These are phyloP conservation scores for Dicaeum eximium DNA, from an alignment of 2,113 vertebrate genomes.

Conservation along the genomic window DNA sequence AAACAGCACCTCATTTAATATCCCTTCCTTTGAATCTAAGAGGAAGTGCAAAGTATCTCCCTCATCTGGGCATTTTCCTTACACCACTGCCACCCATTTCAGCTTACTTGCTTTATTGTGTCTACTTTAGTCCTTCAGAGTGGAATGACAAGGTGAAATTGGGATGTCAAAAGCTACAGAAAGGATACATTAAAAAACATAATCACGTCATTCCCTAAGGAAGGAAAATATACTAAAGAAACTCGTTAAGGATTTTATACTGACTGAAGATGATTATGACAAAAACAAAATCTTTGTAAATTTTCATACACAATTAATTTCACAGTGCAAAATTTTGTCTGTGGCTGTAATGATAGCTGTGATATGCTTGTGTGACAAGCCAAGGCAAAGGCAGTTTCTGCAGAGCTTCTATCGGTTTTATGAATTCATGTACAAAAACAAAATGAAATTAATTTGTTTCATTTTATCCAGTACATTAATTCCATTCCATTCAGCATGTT, in stretches of 20 bases:
- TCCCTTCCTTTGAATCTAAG: background rate
- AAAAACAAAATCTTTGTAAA: background rate
- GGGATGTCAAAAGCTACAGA: background rate
- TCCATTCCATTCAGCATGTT: background rate
- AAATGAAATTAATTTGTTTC: fast-evolving
- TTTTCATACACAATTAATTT: background rate
- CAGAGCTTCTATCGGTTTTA: background rate
- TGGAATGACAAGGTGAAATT: background rate
- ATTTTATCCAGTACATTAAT: background rate
- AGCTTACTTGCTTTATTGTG: background rate
- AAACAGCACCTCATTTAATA: background rate
- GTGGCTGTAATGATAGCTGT: background rate
- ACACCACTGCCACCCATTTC: background rate
- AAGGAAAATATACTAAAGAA: background rate
- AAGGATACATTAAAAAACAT: background rate
- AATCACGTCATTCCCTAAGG: background rate
- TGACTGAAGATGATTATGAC: background rate
- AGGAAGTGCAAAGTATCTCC: background rate
- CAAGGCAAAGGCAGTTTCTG: background rate
- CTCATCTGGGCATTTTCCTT: background rate
- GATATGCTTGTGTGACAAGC: background rate
- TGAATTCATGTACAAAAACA: background rate
- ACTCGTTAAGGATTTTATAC: background rate
- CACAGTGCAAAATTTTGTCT: background rate
- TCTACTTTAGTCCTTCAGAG: background rate